These are phyloP conservation scores for Cephalopholis sonnerati DNA, from an alignment of 2,113 vertebrate species.

Conservation along the genomic window DNA sequence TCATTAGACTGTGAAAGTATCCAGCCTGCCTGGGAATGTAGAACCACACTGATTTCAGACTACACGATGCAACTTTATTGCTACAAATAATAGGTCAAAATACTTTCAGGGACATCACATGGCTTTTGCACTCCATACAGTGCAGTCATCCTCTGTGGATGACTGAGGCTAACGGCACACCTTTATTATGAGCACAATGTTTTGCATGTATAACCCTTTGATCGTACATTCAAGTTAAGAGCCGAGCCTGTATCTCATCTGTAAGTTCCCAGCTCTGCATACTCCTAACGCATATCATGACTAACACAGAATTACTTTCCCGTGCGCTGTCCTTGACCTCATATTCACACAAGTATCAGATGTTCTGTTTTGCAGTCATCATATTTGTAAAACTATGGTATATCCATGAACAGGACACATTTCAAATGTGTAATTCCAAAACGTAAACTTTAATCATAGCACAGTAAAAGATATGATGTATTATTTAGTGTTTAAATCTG, in stretches of 20 bases:
- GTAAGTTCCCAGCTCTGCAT: slow-evolving; percentile 16
- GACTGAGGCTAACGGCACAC: slow-evolving; percentile 29
- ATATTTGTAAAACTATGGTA: slow-evolving; percentile 9
- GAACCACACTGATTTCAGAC: slow-evolving; percentile 25
- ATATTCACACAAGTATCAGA: slow-evolving; percentile 25
- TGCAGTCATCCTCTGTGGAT: slow-evolving; percentile 49
- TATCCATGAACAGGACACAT: slow-evolving; percentile 3
- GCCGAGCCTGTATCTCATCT: slow-evolving; percentile 10
- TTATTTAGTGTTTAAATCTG: neutral
- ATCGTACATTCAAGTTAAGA: slow-evolving; percentile 39
- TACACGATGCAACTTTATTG: slow-evolving; percentile 4
- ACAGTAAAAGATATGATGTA: neutral
- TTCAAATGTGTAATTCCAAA: slow-evolving; percentile 14
- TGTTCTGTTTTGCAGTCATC: slow-evolving; percentile 27
- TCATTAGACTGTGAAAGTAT: neutral
- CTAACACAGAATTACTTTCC: slow-evolving; percentile 44
- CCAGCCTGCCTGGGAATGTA: neutral
- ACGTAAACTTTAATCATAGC: neutral
- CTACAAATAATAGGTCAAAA: slow-evolving; percentile 49
- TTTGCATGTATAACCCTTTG: slow-evolving; percentile 61
- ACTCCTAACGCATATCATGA: slow-evolving; percentile 21
- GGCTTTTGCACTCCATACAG: slow-evolving; percentile 31
- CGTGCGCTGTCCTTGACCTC: slow-evolving; percentile 25
- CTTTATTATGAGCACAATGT: slow-evolving; percentile 30
- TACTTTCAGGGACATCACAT: slow-evolving; percentile 33